Evolutionary conservation across 1,140 invertebrate genomes (phyloP), one percentile per base, ranked within the genome.

Genomic region (Rhynchophorus ferrugineus): DNA sequence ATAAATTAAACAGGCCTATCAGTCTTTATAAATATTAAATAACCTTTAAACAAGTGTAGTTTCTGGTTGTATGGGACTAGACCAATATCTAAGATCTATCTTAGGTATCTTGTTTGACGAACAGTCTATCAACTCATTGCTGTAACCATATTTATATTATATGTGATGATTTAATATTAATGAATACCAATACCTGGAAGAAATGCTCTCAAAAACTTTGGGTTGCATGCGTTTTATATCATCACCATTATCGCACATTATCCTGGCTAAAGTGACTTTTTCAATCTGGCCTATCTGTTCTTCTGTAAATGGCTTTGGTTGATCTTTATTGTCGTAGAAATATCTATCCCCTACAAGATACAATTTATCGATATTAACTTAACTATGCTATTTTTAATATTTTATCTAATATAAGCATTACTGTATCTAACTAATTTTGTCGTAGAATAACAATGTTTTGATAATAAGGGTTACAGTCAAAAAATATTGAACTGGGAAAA

Each of bases 161-260:
- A 17, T n/a, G 24, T 13, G 7, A 7, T 21, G 14, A 16, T 7
- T 19, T 22, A 22, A 29, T 18, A 24, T 6, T 2, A 18, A 49
- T 13, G 1, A 39, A 11, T 43, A 18, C 14, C 16, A 44, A 39
- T 49, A 48, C 14, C 43, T 19, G 65, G n/a, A n/a, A n/a, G n/a
- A n/a, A n/a, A n/a, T n/a, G n/a, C n/a, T n/a, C n/a, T 74, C 57
- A 52, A 83, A 80, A n/a, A 74, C 78, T 39, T 76, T 71, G n/a
- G 68, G 70, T 57, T 82, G 81, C 69, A 83, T 80, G 2, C 53
- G 63, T 11, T 61, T 59, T 18, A 84, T 77, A 19, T 80, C 75
- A 63, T 90, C 83, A 2, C 78, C 77, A 67, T 91, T 91, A 61
- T 90, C 83, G 61, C 89, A 92, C 29, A 91, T 75, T 6, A 91